phyloP scores from a whole-genome alignment of 2,113 vertebrate genomes.

The Atlantisia rogersi region DNA sequence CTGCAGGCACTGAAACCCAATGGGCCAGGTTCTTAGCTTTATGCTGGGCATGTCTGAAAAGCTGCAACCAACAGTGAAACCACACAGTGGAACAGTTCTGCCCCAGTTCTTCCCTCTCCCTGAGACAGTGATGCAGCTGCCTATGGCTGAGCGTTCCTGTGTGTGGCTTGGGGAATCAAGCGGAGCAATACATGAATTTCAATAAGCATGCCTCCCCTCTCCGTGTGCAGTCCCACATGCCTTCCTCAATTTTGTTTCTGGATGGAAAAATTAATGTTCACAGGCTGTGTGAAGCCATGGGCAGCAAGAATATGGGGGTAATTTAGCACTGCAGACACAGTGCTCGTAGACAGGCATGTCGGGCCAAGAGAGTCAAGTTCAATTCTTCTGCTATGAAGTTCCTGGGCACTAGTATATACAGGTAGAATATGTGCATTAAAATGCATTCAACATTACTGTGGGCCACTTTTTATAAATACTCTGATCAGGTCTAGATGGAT shows the following conservation, averaged over 20 bases:
- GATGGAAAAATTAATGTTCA: conserved; percentile 34
- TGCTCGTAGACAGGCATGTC: neutral
- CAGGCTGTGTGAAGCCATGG: neutral
- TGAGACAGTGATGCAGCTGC: neutral
- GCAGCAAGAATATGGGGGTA: conserved; percentile 14
- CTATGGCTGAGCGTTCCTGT: neutral
- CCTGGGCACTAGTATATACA: neutral
- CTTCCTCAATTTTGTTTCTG: conserved; percentile 44
- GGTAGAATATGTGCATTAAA: neutral
- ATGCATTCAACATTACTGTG: neutral
- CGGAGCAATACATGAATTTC: conserved; percentile 50
- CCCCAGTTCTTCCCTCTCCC: conserved; percentile 14
- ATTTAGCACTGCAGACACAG: neutral
- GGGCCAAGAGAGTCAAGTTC: neutral
- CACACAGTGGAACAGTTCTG: conserved; percentile 34
- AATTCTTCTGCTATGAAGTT: neutral
- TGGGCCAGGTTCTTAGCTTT: neutral
- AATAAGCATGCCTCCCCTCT: neutral
- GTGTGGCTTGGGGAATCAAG: conserved; percentile 40
- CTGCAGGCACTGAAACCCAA: neutral
- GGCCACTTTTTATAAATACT: neutral
- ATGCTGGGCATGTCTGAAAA: neutral
- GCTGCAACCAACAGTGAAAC: neutral
- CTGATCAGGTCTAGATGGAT: neutral
- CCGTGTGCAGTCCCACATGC: neutral